Base-by-base conservation (phyloP, 2,113 vertebrate genomes). In the Zapus hudsonius region DNA sequence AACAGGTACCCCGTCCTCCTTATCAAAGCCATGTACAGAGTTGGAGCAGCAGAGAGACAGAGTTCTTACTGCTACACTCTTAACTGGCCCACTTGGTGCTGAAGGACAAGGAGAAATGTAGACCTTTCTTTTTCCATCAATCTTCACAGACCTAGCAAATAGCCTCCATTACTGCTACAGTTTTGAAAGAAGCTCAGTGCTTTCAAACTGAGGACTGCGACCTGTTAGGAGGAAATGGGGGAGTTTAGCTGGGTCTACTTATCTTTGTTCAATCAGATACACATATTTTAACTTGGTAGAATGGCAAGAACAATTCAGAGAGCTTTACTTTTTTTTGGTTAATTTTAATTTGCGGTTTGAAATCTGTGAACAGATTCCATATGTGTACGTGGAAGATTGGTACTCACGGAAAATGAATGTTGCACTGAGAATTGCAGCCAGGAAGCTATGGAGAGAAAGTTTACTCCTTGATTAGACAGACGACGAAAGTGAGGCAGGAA, bases 251-350 rank as follows among this genome's bases (percentile, higher is more conserved):
- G 7, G 40, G 12, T 17, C 47, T 78, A 84, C 13, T 55, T 36
- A 89, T 91, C 57, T 44, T 94, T 86, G 59, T 86, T 40, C 93
- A 92, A 42, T 9, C 72, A 9, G 57, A 89, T 36, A 59, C 90
- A 89, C 8, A 52, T 23, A 75, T 84, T 84, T 87, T 38, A 78
- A 84, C 82, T 16, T 9, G 69, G 67, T 57, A 11, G 23, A 92
- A 55, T 74, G 5, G 8, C 44, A 70, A 27, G 16, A 36, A 84
- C 87, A 44, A 59, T 66, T 2, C 25, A 61, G 74, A 55, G 23
- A 70, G 31, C 5, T 38, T 70, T 83, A 5, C 76, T 82, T 69
- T 73, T 7, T 84, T 59, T 79, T 25, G 63, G 16, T 82, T 74
- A 80, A 31, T 75, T 36, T 29, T 52, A 70, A 80, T 9, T 87